These are phyloP conservation scores for Tortrix viridana DNA, from an alignment of 2,888 invertebrate species.

Conservation along the genomic window DNA sequence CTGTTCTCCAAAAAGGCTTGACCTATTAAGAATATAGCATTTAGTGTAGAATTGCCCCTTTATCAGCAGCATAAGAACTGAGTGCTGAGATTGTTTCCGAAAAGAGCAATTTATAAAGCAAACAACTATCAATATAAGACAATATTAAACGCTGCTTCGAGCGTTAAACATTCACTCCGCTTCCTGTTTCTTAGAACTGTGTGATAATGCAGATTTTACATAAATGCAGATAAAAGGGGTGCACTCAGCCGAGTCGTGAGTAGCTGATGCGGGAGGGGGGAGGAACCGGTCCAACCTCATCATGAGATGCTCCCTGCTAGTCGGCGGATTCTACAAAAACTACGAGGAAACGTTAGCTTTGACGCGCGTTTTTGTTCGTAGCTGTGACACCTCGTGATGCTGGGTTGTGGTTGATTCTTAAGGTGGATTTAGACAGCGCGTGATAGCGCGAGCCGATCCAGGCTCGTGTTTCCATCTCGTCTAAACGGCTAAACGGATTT, in stretches of 20 bases:
- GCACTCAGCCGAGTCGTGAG: slow-evolving; percentile 62
- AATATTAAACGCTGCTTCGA: too few species aligned
- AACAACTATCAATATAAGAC: too few species aligned
- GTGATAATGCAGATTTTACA: slow-evolving; percentile 38
- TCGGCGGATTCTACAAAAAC: slow-evolving; percentile 36
- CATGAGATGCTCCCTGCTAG: slow-evolving; percentile 61
- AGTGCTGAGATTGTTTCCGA: too few species aligned
- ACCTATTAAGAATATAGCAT: too few species aligned
- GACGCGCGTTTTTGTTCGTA: slow-evolving; percentile 21
- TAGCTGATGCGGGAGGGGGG: slow-evolving; percentile 44
- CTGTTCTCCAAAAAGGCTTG: too few species aligned
- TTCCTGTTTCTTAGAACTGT: slow-evolving; percentile 31
- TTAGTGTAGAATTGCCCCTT: too few species aligned
- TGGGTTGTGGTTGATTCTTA: not conserved
- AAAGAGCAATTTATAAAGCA: too few species aligned
- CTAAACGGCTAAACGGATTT: too few species aligned
- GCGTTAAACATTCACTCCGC: slow-evolving; percentile 6
- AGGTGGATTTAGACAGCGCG: too few species aligned
- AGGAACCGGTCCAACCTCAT: slow-evolving; percentile 63
- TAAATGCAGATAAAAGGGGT: slow-evolving; percentile 61
- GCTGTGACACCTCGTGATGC: not conserved
- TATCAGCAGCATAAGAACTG: too few species aligned
- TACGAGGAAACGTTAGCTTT: slow-evolving; percentile 29
- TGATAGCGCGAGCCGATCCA: too few species aligned
- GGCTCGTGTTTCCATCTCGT: too few species aligned